Percentiles rank a stretch among this genome's conserved stretches.
These are phyloP conservation scores for Myotis myotis DNA, from an alignment of 2,797 vertebrate species.

Conservation along the genomic window DNA sequence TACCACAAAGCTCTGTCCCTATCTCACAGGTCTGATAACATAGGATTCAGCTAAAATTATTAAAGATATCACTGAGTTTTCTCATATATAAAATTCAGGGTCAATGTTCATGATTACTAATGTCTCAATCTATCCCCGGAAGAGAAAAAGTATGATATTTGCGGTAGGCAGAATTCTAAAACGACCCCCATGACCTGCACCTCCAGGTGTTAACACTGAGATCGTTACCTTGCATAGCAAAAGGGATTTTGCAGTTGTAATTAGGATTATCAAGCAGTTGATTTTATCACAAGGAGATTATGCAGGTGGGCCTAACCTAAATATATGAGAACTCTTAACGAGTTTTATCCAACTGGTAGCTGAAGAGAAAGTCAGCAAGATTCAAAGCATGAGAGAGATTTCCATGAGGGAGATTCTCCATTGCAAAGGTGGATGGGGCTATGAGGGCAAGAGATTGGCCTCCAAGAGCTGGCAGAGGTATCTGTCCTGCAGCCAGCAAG, in stretches of 20 bases:
- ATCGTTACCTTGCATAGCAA: background rate
- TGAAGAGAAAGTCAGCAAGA: constrained; percentile 1
- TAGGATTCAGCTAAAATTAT: background rate
- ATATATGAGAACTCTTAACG: background rate
- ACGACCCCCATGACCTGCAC: background rate
- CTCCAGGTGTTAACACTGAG: background rate
- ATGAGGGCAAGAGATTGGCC: background rate
- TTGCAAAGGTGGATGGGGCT: background rate
- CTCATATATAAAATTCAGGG: background rate
- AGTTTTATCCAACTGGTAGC: background rate
- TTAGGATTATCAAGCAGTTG: background rate
- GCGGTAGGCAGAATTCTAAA: background rate
- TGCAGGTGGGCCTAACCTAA: background rate
- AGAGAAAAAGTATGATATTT: background rate
- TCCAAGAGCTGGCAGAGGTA: background rate
- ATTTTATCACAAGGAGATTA: background rate
- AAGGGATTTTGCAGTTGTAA: background rate
- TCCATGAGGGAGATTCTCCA: background rate
- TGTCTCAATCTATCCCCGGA: background rate
- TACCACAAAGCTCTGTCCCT: background rate
- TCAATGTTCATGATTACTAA: background rate
- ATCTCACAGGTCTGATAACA: background rate
- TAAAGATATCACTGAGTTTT: background rate
- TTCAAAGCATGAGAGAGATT: background rate
- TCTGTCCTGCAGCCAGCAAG: background rate